Conservation (phyloP, 1,140 invertebrate genomes). For the Drosophila serrata region DNA sequence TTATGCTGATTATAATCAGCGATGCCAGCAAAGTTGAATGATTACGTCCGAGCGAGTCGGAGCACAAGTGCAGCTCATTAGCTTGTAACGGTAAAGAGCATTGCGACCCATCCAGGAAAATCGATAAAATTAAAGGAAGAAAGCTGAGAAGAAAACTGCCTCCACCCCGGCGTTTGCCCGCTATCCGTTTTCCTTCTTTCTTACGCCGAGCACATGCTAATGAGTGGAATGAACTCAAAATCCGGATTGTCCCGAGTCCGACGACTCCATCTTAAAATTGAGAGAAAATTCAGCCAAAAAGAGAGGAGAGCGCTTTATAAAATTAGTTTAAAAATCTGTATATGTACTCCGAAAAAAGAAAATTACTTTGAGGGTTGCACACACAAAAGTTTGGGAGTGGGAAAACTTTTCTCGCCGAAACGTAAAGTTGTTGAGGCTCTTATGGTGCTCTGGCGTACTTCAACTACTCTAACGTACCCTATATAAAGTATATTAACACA, state of each 20-base stretch:
- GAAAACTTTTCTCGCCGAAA: constrained; percentile 27
- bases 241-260: constrained; percentile 39
- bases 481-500: neutral
- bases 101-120: constrained; percentile 50
- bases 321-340: constrained; percentile 52
- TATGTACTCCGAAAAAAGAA: constrained; percentile 30
- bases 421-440: constrained; percentile 34
- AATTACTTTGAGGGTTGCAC: constrained; percentile 47
- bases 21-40: constrained; percentile 57
- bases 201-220: constrained; percentile 61
- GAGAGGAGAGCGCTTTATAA: constrained; percentile 31
- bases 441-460: neutral
- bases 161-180: neutral
- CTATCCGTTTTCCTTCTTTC: constrained; percentile 10
- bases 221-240: constrained; percentile 75
- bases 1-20: constrained; percentile 81
- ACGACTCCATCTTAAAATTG: constrained; percentile 36
- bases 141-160: constrained; percentile 19
- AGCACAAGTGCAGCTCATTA: constrained; percentile 75
- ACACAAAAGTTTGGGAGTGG: constrained; percentile 2
- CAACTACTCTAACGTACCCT: neutral
- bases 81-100: constrained; percentile 54
- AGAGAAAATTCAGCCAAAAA: constrained; percentile 29
- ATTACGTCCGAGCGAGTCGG: constrained; percentile 32
- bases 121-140: constrained; percentile 80